Evolutionary conservation across 1,140 invertebrate species (phyloP).

Genomic region (Steinernema feltiae): DNA sequence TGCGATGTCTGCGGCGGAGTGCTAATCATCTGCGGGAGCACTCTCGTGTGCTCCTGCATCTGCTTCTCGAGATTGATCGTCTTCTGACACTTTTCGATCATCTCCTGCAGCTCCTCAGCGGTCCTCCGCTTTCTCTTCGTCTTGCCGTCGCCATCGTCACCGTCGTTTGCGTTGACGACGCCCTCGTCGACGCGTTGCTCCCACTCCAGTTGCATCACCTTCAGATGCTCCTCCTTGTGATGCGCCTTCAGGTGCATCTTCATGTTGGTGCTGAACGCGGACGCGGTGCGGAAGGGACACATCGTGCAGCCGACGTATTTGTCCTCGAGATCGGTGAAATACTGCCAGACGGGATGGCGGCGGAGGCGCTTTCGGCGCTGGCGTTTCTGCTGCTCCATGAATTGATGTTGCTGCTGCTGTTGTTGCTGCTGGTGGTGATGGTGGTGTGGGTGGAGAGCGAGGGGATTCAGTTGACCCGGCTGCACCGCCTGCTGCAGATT

Average conservation of each 20-base stretch:
- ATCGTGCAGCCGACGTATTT: conserved; percentile 39
- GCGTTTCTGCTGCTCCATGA: neutral
- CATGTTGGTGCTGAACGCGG: conserved; percentile 36
- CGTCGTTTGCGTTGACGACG: conserved; percentile 1
- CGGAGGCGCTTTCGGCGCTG: conserved; percentile 24
- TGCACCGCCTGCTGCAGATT: neutral
- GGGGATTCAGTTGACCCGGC: neutral
- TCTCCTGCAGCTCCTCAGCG: neutral
- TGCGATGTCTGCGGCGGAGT: neutral
- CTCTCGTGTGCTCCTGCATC: neutral
- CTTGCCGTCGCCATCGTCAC: neutral
- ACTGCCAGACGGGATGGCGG: conserved; percentile 37
- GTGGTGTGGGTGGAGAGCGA: too few species aligned
- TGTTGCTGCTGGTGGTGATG: too few species aligned
- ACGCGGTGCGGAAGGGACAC: conserved; percentile 36
- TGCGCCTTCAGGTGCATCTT: conserved; percentile 41
- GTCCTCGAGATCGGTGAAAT: conserved; percentile 38
- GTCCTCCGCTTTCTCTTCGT: neutral
- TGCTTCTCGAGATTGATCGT: conserved; percentile 7
- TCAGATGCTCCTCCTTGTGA: conserved; percentile 39
- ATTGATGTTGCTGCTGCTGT: neutral
- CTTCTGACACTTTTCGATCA: conserved; percentile 12
- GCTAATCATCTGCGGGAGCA: conserved; percentile 1
- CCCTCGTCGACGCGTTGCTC: conserved; percentile 4
- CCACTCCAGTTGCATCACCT: conserved; percentile 19